Conservation (phyloP, 2,888 invertebrate genomes). For the Euzetes globulus region DNA sequence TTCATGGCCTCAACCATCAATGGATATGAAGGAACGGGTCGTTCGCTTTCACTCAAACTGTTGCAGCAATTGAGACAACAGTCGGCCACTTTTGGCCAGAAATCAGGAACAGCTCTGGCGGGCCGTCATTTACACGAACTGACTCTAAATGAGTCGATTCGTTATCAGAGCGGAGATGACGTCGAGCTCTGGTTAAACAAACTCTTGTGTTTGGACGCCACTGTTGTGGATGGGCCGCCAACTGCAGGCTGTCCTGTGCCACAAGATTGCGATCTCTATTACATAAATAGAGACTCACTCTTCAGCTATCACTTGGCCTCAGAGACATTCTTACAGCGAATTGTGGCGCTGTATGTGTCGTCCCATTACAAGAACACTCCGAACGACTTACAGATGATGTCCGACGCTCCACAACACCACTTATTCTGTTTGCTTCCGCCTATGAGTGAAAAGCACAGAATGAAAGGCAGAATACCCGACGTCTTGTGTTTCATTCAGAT, state of each 20-base stretch:
- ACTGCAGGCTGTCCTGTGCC: constrained; percentile 80
- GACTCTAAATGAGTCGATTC: constrained; percentile 84
- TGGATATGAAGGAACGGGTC: constrained; percentile 96
- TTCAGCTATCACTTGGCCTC: constrained; percentile 90
- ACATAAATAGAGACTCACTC: constrained; percentile 69
- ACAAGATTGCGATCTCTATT: constrained; percentile 72
- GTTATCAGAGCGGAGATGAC: constrained; percentile 73
- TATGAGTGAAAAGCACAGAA: constrained; percentile 58
- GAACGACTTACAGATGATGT: constrained; percentile 95
- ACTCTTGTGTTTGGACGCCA: constrained; percentile 82
- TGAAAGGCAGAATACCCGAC: constrained; percentile 63
- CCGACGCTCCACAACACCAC: constrained; percentile 97
- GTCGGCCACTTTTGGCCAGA: constrained; percentile 49
- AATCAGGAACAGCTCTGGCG: constrained; percentile 29
- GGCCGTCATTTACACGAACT: constrained; percentile 51
- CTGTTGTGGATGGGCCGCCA: constrained; percentile 52
- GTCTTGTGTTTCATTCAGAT: constrained; percentile 85
- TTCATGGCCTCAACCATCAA: constrained; percentile 95
- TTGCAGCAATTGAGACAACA: constrained; percentile 73
- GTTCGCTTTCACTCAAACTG: constrained; percentile 88
- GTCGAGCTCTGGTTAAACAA: constrained; percentile 86
- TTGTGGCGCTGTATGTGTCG: constrained; percentile 89
- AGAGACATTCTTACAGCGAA: constrained; percentile 72
- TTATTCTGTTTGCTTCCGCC: constrained; percentile 89
- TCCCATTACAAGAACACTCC: constrained; percentile 99